Evolutionary conservation across 2,113 vertebrate species (phyloP).

Genomic region (Saguinus imperator): DNA sequence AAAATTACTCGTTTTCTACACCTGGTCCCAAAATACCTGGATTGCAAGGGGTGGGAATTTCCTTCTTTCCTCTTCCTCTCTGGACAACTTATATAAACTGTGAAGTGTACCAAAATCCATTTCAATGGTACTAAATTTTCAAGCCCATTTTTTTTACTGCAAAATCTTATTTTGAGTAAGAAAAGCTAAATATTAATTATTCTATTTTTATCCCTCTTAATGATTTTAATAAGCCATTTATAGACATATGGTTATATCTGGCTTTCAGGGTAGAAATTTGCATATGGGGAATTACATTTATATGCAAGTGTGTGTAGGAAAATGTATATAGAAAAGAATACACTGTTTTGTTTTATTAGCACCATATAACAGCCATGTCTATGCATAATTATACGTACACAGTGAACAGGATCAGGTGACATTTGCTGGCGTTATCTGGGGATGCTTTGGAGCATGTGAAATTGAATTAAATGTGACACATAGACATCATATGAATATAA

Average conservation of each 20-base stretch:
- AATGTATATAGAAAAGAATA: not conserved
- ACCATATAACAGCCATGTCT: not conserved
- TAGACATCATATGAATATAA: not conserved
- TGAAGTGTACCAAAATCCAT: not conserved
- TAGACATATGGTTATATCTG: not conserved
- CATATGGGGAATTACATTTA: not conserved
- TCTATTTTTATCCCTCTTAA: not conserved
- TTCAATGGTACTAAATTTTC: not conserved
- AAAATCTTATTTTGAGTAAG: conserved; percentile 33
- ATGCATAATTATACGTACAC: not conserved
- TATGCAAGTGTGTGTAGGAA: not conserved
- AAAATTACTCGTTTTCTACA: not conserved
- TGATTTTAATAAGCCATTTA: not conserved
- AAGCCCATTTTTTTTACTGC: not conserved
- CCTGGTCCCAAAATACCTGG: not conserved
- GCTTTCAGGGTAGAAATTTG: not conserved
- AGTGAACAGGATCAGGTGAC: not conserved
- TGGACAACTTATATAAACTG: not conserved
- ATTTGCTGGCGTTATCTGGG: not conserved
- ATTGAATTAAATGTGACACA: not conserved
- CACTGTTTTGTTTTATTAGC: not conserved
- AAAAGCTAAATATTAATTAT: not conserved
- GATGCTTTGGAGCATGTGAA: not conserved
- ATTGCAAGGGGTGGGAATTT: not conserved
- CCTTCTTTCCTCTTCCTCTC: not conserved